A percentile compares a stretch with the other conserved stretches of the same genome.
These are phyloP conservation scores for Prionailurus bengalensis DNA, from an alignment of 2,113 vertebrate species.

Conservation along the genomic window DNA sequence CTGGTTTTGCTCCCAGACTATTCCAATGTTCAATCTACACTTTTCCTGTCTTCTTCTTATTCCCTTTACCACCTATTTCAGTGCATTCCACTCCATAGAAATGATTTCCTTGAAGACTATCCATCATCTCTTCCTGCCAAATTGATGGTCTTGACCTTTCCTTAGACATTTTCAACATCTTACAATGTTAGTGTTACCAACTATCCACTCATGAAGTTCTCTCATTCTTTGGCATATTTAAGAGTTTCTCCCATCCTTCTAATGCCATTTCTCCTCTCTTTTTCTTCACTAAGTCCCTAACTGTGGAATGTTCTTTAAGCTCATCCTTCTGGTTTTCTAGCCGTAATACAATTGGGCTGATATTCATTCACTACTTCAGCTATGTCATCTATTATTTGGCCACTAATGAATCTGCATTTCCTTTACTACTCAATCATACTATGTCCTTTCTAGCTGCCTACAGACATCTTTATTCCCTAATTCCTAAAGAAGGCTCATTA, in stretches of 20 bases:
- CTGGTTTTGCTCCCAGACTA: background rate
- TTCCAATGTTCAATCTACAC: background rate
- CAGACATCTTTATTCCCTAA: background rate
- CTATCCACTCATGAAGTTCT: background rate
- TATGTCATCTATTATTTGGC: background rate
- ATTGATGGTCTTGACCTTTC: background rate
- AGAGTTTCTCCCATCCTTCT: background rate
- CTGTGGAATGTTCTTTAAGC: background rate
- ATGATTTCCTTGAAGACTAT: background rate
- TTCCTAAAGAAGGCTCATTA: background rate
- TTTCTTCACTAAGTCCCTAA: background rate
- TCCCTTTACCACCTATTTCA: background rate
- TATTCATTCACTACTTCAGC: background rate
- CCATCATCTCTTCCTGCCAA: background rate
- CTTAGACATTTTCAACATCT: background rate
- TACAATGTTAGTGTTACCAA: background rate
- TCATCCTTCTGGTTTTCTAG: background rate
- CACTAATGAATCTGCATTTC: background rate
- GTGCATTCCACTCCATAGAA: background rate
- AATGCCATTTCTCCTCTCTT: background rate
- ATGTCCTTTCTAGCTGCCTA: background rate
- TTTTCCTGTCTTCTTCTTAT: background rate
- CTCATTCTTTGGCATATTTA: background rate
- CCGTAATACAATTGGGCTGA: background rate
- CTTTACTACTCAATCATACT: background rate